Conservation (phyloP, 64 coral and sea anemone genomes). For the Actinia equina region DNA sequence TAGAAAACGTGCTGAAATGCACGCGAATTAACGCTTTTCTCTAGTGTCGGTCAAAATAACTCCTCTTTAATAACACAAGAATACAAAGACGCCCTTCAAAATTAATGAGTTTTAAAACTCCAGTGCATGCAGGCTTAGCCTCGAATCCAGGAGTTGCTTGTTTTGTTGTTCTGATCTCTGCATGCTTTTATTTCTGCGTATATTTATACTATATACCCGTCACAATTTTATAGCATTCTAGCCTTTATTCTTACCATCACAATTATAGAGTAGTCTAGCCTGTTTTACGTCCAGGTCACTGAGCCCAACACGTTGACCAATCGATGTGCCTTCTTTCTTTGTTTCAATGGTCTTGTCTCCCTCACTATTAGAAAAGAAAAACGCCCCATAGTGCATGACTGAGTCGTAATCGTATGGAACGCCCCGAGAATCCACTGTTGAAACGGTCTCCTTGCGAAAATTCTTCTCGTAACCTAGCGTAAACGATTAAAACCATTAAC, state of each 20-base stretch:
- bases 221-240: too few relatives aligned
- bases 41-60: too few relatives aligned
- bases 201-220: too few relatives aligned
- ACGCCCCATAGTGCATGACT: conserved; percentile 88
- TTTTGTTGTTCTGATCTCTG: too few relatives aligned
- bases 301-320: conserved; percentile 81
- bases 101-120: too few relatives aligned
- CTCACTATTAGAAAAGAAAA: conserved; percentile 40
- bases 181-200: too few relatives aligned
- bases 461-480: conserved; percentile 67
- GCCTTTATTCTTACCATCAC: conserved; percentile 21
- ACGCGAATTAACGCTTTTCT: too few relatives aligned
- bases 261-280: conserved; percentile 64
- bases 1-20: too few relatives aligned
- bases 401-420: conserved; percentile 74
- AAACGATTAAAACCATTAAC: background rate
- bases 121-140: too few relatives aligned
- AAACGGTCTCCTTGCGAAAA: conserved; percentile 49
- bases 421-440: conserved; percentile 49
- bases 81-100: too few relatives aligned
- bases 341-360: conserved; percentile 54
- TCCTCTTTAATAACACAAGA: background rate
- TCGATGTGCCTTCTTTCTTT: background rate
- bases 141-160: too few relatives aligned
- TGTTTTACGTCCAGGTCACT: conserved; percentile 62